phyloP scores from a whole-genome alignment of 2,888 invertebrate species.

The Andrena praecox region DNA sequence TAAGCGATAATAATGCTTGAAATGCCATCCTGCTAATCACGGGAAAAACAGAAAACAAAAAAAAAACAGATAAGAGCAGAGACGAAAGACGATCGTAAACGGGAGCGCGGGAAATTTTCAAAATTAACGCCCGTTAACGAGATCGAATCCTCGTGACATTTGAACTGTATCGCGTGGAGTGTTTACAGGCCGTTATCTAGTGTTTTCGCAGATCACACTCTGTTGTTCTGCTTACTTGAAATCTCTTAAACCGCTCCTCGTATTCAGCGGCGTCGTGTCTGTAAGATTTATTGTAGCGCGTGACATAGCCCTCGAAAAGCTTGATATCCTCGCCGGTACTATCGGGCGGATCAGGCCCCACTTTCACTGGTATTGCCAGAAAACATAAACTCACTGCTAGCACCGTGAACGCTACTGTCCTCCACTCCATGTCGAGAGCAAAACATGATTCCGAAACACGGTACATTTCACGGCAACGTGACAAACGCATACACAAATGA shows the following conservation, averaged over 20 bases:
- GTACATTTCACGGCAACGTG: constrained; percentile 24
- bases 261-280: constrained; percentile 83
- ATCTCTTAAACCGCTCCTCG: constrained; percentile 82
- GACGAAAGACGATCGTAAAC: not conserved
- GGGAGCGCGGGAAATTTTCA: constrained; percentile 48
- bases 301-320: constrained; percentile 85
- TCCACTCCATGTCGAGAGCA: constrained; percentile 81
- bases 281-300: constrained; percentile 86
- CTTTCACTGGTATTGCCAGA: constrained; percentile 85
- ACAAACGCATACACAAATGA: constrained; percentile 37
- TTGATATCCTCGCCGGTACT: constrained; percentile 75
- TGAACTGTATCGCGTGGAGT: not conserved
- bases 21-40: too few species aligned
- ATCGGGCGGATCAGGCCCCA: constrained; percentile 73
- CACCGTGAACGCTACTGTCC: constrained; percentile 78
- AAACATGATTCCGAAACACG: constrained; percentile 50
- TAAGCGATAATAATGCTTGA: too few species aligned
- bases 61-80: not conserved
- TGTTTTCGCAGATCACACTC: not conserved
- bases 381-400: constrained; percentile 84
- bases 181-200: not conserved
- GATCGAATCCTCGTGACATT: not conserved
- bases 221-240: constrained; percentile 82
- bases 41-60: too few species aligned
- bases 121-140: constrained; percentile 5